Evolutionary conservation across 2,888 invertebrate genomes (phyloP).

Genomic region (Drosophila picticornis): DNA sequence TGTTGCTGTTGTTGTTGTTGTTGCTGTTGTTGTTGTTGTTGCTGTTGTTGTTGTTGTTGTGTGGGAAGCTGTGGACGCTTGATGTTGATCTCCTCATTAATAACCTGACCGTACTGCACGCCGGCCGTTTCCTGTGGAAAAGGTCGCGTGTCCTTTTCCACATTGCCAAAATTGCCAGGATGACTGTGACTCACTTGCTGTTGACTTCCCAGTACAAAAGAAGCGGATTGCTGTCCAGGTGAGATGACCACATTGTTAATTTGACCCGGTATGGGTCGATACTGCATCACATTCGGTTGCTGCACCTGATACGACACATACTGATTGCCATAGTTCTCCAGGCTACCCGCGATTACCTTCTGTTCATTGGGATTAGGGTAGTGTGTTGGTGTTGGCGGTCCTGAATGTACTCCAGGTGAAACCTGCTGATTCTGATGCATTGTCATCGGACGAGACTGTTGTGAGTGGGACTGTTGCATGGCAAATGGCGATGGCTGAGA

Average conservation of each 20-base stretch:
- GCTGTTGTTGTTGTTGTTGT: slow-evolving; percentile 16
- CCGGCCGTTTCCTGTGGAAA: slow-evolving; percentile 82
- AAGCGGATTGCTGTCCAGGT: slow-evolving; percentile 88
- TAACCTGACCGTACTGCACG: slow-evolving; percentile 84
- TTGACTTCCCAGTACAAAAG: slow-evolving; percentile 88
- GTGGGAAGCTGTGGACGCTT: slow-evolving; percentile 51
- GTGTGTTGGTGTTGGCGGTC: slow-evolving; percentile 1
- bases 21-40: background rate
- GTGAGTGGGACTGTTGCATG: slow-evolving; percentile 53
- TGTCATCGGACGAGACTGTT: slow-evolving; percentile 16
- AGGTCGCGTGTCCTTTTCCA: slow-evolving; percentile 86
- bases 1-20: accelerated
- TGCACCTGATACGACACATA: slow-evolving; percentile 85
- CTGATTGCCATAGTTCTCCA: slow-evolving; percentile 81
- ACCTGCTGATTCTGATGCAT: background rate
- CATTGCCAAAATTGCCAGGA: slow-evolving; percentile 85
- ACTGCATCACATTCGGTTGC: slow-evolving; percentile 84
- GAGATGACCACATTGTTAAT: slow-evolving; percentile 89
- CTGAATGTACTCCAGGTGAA: background rate
- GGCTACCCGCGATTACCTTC: slow-evolving; percentile 63
- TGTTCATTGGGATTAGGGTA: slow-evolving; percentile 39
- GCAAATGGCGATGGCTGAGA: slow-evolving; percentile 83
- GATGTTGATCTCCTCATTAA: slow-evolving; percentile 80
- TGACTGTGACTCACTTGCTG: slow-evolving; percentile 86
- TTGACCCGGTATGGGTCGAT: slow-evolving; percentile 85